Percentiles rank a stretch among this genome's conserved stretches.
Conservation (phyloP, 2,888 invertebrate species). For the Aleiodes alternator region DNA sequence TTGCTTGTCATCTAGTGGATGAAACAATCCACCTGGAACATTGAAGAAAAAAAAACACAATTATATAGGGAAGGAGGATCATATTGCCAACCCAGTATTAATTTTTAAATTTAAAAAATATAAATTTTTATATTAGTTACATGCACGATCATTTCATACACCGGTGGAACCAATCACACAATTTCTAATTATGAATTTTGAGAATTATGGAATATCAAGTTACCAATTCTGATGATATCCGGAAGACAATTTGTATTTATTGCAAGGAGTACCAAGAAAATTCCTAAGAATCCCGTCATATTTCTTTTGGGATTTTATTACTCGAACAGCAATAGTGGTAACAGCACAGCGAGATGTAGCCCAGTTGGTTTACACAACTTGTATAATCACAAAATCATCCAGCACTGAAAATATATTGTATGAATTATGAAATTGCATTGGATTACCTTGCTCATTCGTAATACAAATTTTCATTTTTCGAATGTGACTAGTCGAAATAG, state of each 20-base stretch:
- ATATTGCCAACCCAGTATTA: conserved; percentile 1
- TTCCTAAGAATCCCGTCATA: not conserved
- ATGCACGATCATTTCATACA: too few species aligned
- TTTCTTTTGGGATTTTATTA: conserved; percentile 21
- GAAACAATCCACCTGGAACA: conserved; percentile 88
- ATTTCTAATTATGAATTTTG: too few species aligned
- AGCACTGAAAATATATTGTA: too few species aligned
- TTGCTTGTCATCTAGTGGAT: conserved; percentile 90
- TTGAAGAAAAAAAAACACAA: conserved; percentile 49
- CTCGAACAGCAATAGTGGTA: not conserved
- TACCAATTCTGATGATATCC: conserved; percentile 78
- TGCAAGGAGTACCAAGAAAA: conserved; percentile 67
- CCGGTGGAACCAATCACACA: too few species aligned
- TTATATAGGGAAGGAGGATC: not conserved
- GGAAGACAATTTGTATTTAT: conserved; percentile 72
- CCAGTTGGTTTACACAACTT: too few species aligned
- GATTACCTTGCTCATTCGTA: too few species aligned
- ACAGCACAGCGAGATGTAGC: not conserved
- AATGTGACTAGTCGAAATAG: too few species aligned
- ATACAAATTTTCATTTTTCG: too few species aligned
- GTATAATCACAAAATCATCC: too few species aligned
- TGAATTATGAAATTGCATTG: too few species aligned
- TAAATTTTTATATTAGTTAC: not conserved
- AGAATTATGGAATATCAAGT: conserved; percentile 60
- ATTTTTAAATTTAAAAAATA: not conserved